These are phyloP conservation scores for Gymnoscelis rufifasciata DNA, from an alignment of 2,888 invertebrate genomes.

Conservation along the genomic window DNA sequence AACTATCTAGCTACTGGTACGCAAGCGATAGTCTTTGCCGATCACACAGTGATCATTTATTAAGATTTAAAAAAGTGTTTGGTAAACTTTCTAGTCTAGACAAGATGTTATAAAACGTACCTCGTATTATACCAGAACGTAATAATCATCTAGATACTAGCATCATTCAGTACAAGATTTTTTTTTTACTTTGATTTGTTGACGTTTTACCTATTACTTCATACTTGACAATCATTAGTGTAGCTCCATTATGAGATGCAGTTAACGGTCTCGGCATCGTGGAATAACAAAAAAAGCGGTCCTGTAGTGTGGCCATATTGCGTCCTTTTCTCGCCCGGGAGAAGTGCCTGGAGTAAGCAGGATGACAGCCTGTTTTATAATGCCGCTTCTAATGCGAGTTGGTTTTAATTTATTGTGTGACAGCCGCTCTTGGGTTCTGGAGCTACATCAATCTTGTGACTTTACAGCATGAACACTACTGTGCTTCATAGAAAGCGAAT, in stretches of 20 bases:
- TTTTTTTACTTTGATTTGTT: neutral
- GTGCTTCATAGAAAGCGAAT: constrained; percentile 45
- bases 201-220: neutral
- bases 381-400: constrained; percentile 64
- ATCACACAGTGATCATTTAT: no score
- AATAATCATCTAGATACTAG: no score
- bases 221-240: constrained; percentile 32
- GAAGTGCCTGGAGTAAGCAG: constrained; percentile 48
- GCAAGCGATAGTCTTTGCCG: no score
- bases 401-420: constrained; percentile 75
- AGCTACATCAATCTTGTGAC: constrained; percentile 68
- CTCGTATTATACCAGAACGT: no score
- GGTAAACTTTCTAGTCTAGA: no score
- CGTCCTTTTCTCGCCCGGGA: constrained; percentile 57
- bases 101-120: no score
- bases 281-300: constrained; percentile 71
- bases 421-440: constrained; percentile 62
- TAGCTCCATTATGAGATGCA: constrained; percentile 62
- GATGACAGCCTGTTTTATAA: constrained; percentile 59
- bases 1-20: no score
- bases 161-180: no score
- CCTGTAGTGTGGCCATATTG: constrained; percentile 51
- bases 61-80: no score
- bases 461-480: constrained; percentile 19
- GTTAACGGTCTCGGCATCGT: constrained; percentile 64